Evolutionary conservation across 2,113 vertebrate species (phyloP).

Genomic region (Gambusia holbrooki): DNA sequence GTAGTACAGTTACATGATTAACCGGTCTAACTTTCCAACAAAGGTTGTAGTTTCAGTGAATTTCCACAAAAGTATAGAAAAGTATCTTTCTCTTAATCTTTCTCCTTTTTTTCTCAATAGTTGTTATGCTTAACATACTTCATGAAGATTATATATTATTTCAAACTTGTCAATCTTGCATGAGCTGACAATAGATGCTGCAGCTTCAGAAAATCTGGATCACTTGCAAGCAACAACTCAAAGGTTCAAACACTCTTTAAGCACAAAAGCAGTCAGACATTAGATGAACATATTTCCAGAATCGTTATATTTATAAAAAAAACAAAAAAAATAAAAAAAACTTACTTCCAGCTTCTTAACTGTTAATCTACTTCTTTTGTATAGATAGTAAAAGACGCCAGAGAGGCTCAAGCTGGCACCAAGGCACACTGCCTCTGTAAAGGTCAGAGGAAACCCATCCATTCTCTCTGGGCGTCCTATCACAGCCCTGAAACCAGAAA

Average conservation of each 20-base stretch:
- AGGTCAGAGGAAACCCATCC: conserved; percentile 69
- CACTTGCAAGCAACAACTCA: background rate
- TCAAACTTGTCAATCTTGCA: background rate
- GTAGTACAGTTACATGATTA: background rate
- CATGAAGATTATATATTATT: background rate
- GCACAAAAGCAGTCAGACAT: background rate
- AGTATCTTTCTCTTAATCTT: background rate
- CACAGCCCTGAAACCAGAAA: conserved; percentile 16
- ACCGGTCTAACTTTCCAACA: background rate
- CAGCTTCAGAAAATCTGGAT: background rate
- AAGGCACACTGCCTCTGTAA: conserved; percentile 80
- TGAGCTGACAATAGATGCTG: background rate
- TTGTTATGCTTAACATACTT: background rate
- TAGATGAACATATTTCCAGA: background rate
- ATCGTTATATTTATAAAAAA: conserved; percentile 1
- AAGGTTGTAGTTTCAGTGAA: background rate
- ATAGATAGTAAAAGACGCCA: conserved; percentile 84
- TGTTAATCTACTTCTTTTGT: conserved; percentile 77
- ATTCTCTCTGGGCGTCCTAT: conserved; percentile 53
- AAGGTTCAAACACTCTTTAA: background rate
- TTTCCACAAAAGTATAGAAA: background rate
- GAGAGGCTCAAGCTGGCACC: conserved; percentile 84
- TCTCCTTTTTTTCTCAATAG: background rate
- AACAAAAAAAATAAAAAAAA: background rate
- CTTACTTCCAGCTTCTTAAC: conserved; percentile 82